A percentile compares a stretch with the other conserved stretches of the same genome.
These are phyloP conservation scores for Listronotus bonariensis DNA, from an alignment of 1,140 invertebrate genomes.

Conservation along the genomic window DNA sequence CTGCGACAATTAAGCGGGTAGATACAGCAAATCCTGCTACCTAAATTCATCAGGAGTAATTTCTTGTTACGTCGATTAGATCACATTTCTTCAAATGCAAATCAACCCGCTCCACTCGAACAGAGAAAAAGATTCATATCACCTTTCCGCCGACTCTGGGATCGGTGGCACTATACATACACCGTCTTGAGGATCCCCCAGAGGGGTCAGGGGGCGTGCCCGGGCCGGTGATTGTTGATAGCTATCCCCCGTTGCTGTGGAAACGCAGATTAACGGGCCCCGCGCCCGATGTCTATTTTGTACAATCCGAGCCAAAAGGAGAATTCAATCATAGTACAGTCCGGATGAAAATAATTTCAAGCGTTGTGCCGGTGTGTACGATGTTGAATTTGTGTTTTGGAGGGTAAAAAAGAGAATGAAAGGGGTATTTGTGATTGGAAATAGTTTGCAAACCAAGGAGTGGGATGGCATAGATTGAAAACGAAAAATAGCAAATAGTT, in stretches of 20 bases:
- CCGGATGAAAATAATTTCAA: conserved; percentile 25
- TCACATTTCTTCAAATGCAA: neutral
- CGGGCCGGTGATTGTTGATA: conserved; percentile 56
- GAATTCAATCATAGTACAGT: conserved; percentile 56
- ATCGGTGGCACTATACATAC: conserved; percentile 27
- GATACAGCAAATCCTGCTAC: no score
- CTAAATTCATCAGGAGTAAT: neutral
- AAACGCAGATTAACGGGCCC: conserved; percentile 57
- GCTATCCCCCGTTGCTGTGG: conserved; percentile 56
- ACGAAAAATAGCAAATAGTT: conserved; percentile 12
- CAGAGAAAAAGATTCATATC: conserved; percentile 7
- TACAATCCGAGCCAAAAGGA: conserved; percentile 48
- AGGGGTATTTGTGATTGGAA: conserved; percentile 35
- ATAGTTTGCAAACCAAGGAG: conserved; percentile 27
- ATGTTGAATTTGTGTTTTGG: conserved; percentile 32
- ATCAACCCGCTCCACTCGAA: neutral
- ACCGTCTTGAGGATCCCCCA: conserved; percentile 33
- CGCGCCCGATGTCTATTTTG: conserved; percentile 57
- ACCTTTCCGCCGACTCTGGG: conserved; percentile 28
- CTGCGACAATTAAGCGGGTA: no score
- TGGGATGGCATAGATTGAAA: conserved; percentile 7
- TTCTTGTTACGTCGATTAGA: neutral
- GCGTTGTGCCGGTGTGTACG: conserved; percentile 13
- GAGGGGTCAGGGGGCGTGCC: conserved; percentile 35
- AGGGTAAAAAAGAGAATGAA: conserved; percentile 18